Evolutionary conservation across 2,113 vertebrate genomes (phyloP).

Genomic region (Panthera leo): DNA sequence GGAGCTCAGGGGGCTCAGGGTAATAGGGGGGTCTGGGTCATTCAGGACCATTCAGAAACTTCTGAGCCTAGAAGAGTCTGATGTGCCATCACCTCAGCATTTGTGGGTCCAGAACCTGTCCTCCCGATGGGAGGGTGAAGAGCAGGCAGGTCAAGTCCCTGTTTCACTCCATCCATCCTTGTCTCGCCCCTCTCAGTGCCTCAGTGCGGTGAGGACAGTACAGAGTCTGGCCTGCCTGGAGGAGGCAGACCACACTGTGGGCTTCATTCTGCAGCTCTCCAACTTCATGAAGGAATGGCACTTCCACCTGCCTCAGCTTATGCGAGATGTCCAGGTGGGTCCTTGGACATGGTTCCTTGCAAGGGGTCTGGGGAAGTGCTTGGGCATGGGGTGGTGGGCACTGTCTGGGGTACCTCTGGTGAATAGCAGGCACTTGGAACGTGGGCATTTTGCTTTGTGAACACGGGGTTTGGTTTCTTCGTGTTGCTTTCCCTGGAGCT

Average conservation of each 20-base stretch:
- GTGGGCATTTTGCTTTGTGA: not conserved
- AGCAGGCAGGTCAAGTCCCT: not conserved
- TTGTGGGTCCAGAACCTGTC: not conserved
- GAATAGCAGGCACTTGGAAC: not conserved
- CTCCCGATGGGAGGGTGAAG: not conserved
- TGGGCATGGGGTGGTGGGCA: not conserved
- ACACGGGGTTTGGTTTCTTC: not conserved
- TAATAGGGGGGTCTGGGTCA: not conserved
- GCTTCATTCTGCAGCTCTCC: conserved; percentile 97
- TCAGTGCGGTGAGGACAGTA: conserved; percentile 94
- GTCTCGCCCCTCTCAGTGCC: conserved; percentile 86
- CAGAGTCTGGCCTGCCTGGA: conserved; percentile 96
- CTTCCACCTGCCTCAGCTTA: conserved; percentile 96
- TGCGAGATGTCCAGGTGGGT: conserved; percentile 93
- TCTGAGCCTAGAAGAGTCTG: not conserved
- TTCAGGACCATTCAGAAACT: not conserved
- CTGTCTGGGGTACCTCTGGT: not conserved
- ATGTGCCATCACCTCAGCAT: not conserved
- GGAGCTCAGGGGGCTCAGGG: not conserved
- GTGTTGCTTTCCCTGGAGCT: not conserved
- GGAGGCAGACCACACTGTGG: conserved; percentile 97
- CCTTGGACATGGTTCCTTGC: fast-evolving
- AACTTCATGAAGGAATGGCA: conserved; percentile 97
- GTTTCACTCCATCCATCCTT: not conserved
- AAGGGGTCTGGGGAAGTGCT: not conserved